Evolutionary conservation across 2,888 invertebrate genomes (phyloP), one percentile per base, ranked within the genome.

Genomic region (Mellilla xanthometata): DNA sequence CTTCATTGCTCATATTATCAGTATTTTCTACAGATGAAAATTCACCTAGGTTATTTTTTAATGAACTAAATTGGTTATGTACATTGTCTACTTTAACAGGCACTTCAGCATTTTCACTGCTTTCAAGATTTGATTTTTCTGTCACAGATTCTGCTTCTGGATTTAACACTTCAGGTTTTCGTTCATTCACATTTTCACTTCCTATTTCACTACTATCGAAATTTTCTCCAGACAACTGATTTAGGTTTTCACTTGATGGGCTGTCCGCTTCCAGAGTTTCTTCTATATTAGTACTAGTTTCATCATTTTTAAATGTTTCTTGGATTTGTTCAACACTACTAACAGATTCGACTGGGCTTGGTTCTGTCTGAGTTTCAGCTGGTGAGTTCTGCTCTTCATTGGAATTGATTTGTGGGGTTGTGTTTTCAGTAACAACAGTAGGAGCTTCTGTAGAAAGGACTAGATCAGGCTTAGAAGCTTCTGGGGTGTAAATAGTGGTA

Each of bases 401-500:
- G 22, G 32, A 10, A 19, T 28, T 31, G 8, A 54, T 36, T 39
- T 48, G 46, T 41, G 52, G 39, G 48, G 39, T 45, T 47, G 45
- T 49, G 26, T 43, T 26, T 45, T 36, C 39, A 51, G 33, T 52
- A 11, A 48, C 32, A 33, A 15, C 51, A 29, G 53, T 51, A 33
- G 49, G 24, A 19, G 22, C 48, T 38, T 56, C 57, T 31, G 50
- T 46, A 47, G 44, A 42, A 41, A 13, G 57, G 11, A 52, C 47
- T 8, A 59, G 48, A 13, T 54, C 33, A 22, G 67, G 58, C 38
- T 52, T 66, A 5, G 49, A 22, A 7, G 35, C 12, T 50, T 81
- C 78, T 5, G 80, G 76, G 2, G 80, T 74, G 53, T 88, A 91
- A 57, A 94, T 81, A 12, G 92, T 92, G 7, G 95, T 95, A 8